Conservation (phyloP, 2,888 invertebrate species). For the Agrochola litura region DNA sequence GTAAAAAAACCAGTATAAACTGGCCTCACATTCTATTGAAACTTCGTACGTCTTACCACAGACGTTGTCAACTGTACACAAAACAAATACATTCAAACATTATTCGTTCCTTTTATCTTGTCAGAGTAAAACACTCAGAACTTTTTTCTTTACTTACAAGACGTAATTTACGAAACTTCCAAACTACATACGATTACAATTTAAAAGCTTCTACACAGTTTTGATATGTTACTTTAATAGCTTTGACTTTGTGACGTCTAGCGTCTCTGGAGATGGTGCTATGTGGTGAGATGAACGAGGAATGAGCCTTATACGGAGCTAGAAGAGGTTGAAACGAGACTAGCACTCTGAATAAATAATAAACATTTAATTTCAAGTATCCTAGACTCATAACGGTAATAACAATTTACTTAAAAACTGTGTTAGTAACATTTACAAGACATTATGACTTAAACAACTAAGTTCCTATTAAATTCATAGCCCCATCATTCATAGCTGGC, state of each 20-base stretch:
- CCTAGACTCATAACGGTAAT: too few relatives aligned
- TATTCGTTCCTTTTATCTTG: constrained; percentile 9
- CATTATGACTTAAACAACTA: too few relatives aligned
- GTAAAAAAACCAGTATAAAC: too few relatives aligned
- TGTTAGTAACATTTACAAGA: too few relatives aligned
- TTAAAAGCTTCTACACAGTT: constrained; percentile 69
- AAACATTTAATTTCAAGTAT: too few relatives aligned
- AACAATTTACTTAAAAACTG: too few relatives aligned
- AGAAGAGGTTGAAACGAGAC: too few relatives aligned
- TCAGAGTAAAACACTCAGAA: constrained; percentile 15
- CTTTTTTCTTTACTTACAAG: constrained; percentile 52
- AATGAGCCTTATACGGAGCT: neutral
- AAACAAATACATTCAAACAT: neutral
- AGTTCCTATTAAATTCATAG: too few relatives aligned
- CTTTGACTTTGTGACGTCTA: constrained; percentile 66
- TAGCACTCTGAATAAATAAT: too few relatives aligned
- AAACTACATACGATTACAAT: constrained; percentile 68
- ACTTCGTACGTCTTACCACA: neutral
- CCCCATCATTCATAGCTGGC: too few relatives aligned
- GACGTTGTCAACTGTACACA: neutral
- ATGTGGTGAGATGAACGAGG: constrained; percentile 39
- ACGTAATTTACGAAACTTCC: constrained; percentile 59
- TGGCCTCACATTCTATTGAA: too few relatives aligned
- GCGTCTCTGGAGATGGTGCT: constrained; percentile 18
- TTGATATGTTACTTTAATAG: constrained; percentile 69